Percentiles rank a stretch among this genome's conserved stretches.
These are phyloP conservation scores for Xiphophorus maculatus DNA, from an alignment of 2,113 vertebrate species.

Conservation along the genomic window DNA sequence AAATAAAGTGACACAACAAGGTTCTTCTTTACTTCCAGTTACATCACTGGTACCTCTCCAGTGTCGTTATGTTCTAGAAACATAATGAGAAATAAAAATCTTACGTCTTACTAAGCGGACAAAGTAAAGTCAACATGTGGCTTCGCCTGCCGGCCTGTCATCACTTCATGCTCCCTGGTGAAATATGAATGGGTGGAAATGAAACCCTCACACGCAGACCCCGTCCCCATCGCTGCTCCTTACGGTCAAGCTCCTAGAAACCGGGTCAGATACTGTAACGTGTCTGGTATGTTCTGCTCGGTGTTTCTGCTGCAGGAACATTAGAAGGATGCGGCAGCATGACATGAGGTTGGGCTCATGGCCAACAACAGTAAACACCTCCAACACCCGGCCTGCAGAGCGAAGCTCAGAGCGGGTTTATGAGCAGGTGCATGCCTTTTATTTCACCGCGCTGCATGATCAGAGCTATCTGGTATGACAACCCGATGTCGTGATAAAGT, in stretches of 20 bases:
- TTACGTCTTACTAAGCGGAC: background rate
- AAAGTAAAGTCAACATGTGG: background rate
- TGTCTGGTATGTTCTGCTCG: constrained; percentile 28
- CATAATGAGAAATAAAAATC: too few species aligned
- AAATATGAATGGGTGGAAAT: constrained; percentile 4
- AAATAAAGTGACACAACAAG: too few species aligned
- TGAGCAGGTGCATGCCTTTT: constrained; percentile 28
- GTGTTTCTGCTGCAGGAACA: constrained; percentile 29
- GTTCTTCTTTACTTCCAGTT: too few species aligned
- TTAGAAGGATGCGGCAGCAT: constrained; percentile 46
- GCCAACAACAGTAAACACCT: constrained; percentile 42
- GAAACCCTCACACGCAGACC: background rate
- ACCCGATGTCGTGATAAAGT: constrained; percentile 27
- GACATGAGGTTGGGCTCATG: constrained; percentile 32
- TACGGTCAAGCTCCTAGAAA: constrained; percentile 6
- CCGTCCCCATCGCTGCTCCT: background rate
- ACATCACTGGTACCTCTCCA: too few species aligned
- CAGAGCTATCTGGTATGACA: constrained; percentile 7
- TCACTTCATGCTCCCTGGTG: background rate
- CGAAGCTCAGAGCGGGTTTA: constrained; percentile 37
- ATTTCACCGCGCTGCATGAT: constrained; percentile 1
- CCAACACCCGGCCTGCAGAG: background rate
- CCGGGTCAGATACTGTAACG: background rate
- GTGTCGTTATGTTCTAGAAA: too few species aligned
- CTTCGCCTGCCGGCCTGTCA: background rate